These are phyloP conservation scores for Sarcoramphus papa DNA, from an alignment of 2,797 vertebrate genomes.

Conservation along the genomic window DNA sequence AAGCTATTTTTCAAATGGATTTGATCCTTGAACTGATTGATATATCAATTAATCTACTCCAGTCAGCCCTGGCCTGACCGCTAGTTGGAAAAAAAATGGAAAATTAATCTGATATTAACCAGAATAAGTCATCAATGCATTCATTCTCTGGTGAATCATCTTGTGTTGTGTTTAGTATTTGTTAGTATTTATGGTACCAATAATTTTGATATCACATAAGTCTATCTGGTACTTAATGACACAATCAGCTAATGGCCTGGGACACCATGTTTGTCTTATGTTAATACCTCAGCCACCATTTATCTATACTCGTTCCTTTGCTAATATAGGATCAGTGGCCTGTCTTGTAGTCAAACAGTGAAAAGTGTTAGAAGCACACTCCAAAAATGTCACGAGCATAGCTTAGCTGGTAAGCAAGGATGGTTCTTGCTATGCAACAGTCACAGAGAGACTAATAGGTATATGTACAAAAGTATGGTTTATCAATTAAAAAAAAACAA, in stretches of 20 bases:
- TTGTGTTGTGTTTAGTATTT: background rate
- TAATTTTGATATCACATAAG: background rate
- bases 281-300: background rate
- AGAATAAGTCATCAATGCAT: background rate
- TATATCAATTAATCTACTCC: background rate
- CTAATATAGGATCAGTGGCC: background rate
- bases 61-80: background rate
- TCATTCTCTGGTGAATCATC: background rate
- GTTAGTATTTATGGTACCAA: background rate
- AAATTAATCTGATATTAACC: background rate
- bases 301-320: background rate
- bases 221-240: background rate
- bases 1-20: background rate
- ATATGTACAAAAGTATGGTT: background rate
- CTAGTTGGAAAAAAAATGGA: background rate
- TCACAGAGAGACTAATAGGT: background rate
- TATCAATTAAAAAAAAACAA: background rate
- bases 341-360: background rate
- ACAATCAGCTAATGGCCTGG: background rate
- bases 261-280: background rate
- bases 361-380: background rate
- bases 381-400: background rate
- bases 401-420: background rate
- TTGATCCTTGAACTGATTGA: background rate
- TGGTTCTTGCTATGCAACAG: background rate